Conservation (phyloP, 2,797 vertebrate genomes). For the Gadopsis bispinosus region DNA sequence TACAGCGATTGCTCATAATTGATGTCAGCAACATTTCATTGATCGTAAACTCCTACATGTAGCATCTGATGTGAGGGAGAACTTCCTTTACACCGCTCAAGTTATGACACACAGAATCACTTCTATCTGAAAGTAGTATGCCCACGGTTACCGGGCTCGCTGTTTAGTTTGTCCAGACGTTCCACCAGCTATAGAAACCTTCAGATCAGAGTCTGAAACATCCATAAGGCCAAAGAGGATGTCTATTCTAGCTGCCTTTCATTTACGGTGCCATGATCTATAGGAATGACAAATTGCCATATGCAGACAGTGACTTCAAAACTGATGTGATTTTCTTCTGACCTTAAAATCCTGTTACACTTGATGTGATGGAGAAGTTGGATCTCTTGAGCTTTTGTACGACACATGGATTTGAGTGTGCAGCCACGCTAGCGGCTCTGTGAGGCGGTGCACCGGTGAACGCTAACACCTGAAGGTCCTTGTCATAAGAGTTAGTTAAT, state of each 20-base stretch:
- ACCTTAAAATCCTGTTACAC: background rate
- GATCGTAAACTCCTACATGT: background rate
- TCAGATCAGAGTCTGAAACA: conserved; percentile 6
- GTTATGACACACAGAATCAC: background rate
- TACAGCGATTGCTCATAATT: background rate
- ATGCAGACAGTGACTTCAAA: background rate
- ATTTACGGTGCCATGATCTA: background rate
- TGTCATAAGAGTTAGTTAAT: too few species aligned
- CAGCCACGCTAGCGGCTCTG: background rate
- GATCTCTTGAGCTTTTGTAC: background rate
- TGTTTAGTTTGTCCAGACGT: conserved; percentile 14
- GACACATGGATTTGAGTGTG: background rate
- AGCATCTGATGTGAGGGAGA: background rate
- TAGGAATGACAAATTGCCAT: background rate
- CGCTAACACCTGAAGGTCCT: background rate
- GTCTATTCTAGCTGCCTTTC: background rate
- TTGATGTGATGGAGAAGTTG: conserved; percentile 14
- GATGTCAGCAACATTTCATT: conserved; percentile 4
- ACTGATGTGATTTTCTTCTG: background rate
- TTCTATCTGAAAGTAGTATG: background rate
- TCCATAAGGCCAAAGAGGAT: background rate
- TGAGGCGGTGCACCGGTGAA: background rate
- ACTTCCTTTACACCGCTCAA: background rate
- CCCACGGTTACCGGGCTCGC: conserved; percentile 12
- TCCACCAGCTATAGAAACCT: background rate